Evolutionary conservation across 2,888 invertebrate genomes (phyloP).

Genomic region (Myopa testacea): DNA sequence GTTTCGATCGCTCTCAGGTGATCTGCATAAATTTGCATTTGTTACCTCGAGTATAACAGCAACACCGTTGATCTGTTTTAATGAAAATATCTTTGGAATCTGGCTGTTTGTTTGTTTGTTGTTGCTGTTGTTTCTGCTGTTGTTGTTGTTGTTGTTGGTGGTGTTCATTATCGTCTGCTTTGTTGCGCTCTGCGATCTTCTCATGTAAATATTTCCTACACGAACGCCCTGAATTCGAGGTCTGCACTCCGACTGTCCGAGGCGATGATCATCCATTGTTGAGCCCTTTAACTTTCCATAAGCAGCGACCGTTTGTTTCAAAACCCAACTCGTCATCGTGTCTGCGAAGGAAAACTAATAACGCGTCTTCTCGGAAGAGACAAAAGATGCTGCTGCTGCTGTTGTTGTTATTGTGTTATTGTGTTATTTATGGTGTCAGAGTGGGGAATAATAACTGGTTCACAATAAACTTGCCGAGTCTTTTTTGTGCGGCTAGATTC

Average conservation of each 20-base stretch:
- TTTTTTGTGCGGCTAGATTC: background rate
- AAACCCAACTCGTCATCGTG: constrained; percentile 11
- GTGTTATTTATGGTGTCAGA: background rate
- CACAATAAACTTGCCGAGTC: background rate
- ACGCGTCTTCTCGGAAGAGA: background rate
- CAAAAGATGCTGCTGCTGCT: background rate
- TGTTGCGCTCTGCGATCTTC: too few relatives aligned
- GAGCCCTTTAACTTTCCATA: too few relatives aligned
- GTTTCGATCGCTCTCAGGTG: constrained; percentile 11
- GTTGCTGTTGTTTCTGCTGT: too few relatives aligned
- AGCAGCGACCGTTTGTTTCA: too few relatives aligned
- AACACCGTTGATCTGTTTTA: background rate
- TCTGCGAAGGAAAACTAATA: constrained; percentile 16
- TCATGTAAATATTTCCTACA: too few relatives aligned
- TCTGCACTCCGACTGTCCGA: background rate
- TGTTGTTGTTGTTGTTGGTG: too few relatives aligned
- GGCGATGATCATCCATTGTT: too few relatives aligned
- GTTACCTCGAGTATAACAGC: background rate
- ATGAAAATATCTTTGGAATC: constrained; percentile 15
- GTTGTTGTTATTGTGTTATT: background rate
- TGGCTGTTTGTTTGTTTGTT: background rate
- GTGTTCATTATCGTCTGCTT: too few relatives aligned
- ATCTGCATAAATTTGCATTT: constrained; percentile 27
- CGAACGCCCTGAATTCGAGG: too few relatives aligned
- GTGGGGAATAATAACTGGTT: background rate